Evolutionary conservation across 2,888 invertebrate genomes (phyloP), one percentile per base, ranked within the genome.

Genomic region (Conus canariensis): DNA sequence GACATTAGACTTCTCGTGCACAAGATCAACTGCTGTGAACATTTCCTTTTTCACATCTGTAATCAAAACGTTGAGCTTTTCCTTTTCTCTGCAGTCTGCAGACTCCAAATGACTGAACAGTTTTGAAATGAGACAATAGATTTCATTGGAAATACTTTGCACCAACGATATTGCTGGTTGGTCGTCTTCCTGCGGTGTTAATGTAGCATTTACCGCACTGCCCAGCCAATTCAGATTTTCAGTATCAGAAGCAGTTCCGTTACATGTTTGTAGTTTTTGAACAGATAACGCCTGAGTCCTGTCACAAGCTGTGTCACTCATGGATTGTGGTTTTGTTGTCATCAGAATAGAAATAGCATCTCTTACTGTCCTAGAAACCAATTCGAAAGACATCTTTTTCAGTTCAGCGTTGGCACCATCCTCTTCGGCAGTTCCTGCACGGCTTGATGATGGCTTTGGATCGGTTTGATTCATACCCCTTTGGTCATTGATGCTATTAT

Each of bases 111-210:
- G 19, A 86, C 60, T 19, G 22, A 86, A 86, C 22, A 67, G 67
- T 86, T 86, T 86, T 86, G 86, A 19, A 45, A 86, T 67, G 14
- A 86, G 86, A 25, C 58, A 25, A 19, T 86, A 25, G 19, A 86
- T 60, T 86, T 67, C 86, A 30, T 67, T 67, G 30, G 86, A 64
- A 86, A 86, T 64, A 22, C 86, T 67, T 60, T 86, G 86, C 30
- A 86, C 25, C 60, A 86, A 86, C n/a, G n/a, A 64, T 45, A 30
- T 22, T 16, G 19, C 45, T 19, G 67, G 58, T 67, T 86, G 86
- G 8, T 64, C 85, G n/a, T 67, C 19, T 85, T 58, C 25, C 58
- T 85, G 83, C 12, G 19, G 83, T 64, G 64, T 64, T 45, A 45
- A 12, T 80, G 80, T 80, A 45, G 30, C n/a, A 10, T 80, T 14